A percentile compares a stretch with the other conserved stretches of the same genome.
These are phyloP conservation scores for Drosophila pegasa DNA, from an alignment of 2,888 invertebrate species.

Conservation along the genomic window DNA sequence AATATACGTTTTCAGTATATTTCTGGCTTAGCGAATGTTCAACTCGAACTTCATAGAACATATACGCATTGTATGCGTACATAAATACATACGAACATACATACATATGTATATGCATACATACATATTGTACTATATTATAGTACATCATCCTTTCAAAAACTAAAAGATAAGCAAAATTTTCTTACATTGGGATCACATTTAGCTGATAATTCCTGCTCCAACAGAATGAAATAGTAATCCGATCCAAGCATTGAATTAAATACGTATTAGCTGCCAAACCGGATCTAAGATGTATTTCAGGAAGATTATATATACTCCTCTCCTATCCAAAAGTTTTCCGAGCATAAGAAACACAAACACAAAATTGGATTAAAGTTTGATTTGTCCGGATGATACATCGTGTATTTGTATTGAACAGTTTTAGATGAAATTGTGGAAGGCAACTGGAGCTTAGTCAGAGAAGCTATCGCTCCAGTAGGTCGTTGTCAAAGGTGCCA, in stretches of 20 bases:
- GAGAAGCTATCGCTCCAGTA: constrained; percentile 86
- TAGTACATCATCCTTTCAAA: neutral
- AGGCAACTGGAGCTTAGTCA: constrained; percentile 74
- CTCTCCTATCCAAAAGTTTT: neutral
- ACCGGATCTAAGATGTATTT: neutral
- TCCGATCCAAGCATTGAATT: neutral
- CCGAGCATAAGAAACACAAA: neutral
- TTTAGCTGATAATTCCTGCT: neutral
- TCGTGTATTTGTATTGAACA: constrained; percentile 15
- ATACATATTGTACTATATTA: neutral
- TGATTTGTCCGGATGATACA: constrained; percentile 5
- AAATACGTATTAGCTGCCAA: neutral
- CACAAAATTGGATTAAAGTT: neutral
- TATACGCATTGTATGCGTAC: neutral
- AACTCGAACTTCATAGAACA: neutral
- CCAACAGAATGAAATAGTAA: constrained; percentile 1
- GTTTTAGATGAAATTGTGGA: constrained; percentile 19
- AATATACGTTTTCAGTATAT: no score
- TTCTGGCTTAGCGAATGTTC: no score
- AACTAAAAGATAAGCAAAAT: neutral
- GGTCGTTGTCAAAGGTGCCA: constrained; percentile 85
- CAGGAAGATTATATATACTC: neutral
- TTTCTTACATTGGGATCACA: neutral
- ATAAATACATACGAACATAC: no score
- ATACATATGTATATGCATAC: neutral